A percentile compares a stretch with the other conserved stretches of the same genome.
phyloP scores from a whole-genome alignment of 2,888 invertebrate genomes.

The Xestia ashworthii region DNA sequence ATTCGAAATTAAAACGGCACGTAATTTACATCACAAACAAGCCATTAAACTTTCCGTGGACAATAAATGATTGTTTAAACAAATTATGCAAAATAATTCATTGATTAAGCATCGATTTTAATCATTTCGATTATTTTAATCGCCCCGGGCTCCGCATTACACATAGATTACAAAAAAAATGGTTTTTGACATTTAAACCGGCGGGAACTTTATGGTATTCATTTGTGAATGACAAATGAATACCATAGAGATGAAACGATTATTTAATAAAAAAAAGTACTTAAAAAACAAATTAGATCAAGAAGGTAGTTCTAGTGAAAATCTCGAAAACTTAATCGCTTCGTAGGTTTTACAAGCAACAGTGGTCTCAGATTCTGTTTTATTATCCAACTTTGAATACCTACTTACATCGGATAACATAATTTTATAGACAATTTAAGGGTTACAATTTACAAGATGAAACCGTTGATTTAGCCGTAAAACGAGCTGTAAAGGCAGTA shows the following conservation, averaged over 20 bases:
- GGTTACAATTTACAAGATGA: slow-evolving; percentile 84
- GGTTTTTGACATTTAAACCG: slow-evolving; percentile 20
- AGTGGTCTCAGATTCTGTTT: slow-evolving; percentile 73
- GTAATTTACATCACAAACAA: slow-evolving; percentile 66
- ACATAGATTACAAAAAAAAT: slow-evolving; percentile 14
- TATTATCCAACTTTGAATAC: slow-evolving; percentile 76
- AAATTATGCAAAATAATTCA: slow-evolving; percentile 61
- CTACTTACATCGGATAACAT: slow-evolving; percentile 76
- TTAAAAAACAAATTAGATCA: background rate
- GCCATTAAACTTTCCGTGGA: slow-evolving; percentile 60
- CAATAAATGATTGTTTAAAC: slow-evolving; percentile 60
- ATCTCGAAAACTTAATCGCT: slow-evolving; percentile 28
- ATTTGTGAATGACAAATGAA: background rate
- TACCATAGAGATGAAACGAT: slow-evolving; percentile 17
- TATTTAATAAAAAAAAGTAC: slow-evolving; percentile 10
- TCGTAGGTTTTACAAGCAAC: slow-evolving; percentile 59
- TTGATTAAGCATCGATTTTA: slow-evolving; percentile 53
- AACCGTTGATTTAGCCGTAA: slow-evolving; percentile 88
- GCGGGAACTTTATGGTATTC: slow-evolving; percentile 29
- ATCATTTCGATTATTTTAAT: slow-evolving; percentile 48
- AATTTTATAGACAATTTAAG: slow-evolving; percentile 85
- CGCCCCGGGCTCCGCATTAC: slow-evolving; percentile 6
- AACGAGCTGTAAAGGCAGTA: slow-evolving; percentile 80
- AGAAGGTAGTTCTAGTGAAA: background rate
- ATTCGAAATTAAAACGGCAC: slow-evolving; percentile 59